phyloP scores from a whole-genome alignment of 2,797 vertebrate species.

The Tragopan temminckii region DNA sequence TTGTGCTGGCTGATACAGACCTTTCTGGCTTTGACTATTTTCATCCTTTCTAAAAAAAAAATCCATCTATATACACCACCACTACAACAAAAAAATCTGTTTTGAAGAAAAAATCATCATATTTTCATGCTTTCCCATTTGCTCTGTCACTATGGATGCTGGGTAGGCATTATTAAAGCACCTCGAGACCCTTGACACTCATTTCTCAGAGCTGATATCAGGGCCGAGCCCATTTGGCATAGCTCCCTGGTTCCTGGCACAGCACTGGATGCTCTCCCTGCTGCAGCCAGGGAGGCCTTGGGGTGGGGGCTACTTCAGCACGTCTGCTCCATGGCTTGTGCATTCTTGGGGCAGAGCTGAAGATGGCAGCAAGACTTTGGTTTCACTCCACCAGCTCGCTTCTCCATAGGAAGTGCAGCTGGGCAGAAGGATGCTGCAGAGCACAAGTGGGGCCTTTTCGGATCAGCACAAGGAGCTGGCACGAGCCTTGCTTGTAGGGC shows the following conservation, averaged over 20 bases:
- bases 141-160: neutral
- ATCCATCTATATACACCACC: neutral
- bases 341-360: constrained; percentile 63
- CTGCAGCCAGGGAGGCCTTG: neutral
- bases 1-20: neutral
- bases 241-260: accelerated
- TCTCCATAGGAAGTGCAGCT: neutral
- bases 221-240: accelerated
- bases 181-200: neutral
- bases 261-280: accelerated
- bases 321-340: neutral
- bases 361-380: constrained; percentile 77
- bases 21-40: neutral
- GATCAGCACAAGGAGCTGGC: neutral
- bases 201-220: neutral
- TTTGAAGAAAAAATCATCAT: neutral
- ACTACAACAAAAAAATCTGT: neutral
- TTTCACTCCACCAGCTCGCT: constrained; percentile 51
- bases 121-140: neutral
- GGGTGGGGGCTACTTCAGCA: neutral
- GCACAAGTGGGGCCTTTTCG: neutral
- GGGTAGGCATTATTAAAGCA: neutral
- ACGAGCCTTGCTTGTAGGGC: neutral
- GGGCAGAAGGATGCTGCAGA: constrained; percentile 37
- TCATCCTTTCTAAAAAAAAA: neutral